Evolutionary conservation across 2,113 vertebrate genomes (phyloP).

Genomic region (Oncorhynchus tshawytscha): DNA sequence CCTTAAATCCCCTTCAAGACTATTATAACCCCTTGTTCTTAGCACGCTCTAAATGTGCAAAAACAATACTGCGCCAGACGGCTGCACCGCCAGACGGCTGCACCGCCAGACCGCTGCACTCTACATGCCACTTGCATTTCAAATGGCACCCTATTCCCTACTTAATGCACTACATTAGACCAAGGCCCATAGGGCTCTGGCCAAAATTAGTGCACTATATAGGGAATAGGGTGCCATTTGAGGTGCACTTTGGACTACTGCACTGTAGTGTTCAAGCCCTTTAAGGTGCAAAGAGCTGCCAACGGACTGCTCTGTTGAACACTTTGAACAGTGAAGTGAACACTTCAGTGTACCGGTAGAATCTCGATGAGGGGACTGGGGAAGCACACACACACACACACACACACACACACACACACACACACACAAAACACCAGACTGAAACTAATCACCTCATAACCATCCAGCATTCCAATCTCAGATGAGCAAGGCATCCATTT

Average conservation of each 20-base stretch:
- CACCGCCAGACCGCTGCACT: not conserved
- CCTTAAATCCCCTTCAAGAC: constrained; percentile 57
- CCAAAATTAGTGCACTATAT: too few species aligned
- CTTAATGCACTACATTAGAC: too few species aligned
- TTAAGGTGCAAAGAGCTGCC: not conserved
- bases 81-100: not conserved
- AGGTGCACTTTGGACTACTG: too few species aligned
- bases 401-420: too few species aligned
- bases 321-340: not conserved
- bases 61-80: constrained; percentile 25
- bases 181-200: too few species aligned
- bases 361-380: not conserved
- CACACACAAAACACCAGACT: not conserved
- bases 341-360: not conserved
- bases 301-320: not conserved
- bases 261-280: not conserved
- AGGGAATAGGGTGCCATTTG: too few species aligned
- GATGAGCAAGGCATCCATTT: not conserved
- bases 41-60: constrained; percentile 23
- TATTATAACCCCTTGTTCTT: constrained; percentile 57
- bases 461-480: not conserved
- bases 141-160: too few species aligned
- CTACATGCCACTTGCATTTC: not conserved
- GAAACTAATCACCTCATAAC: not conserved
- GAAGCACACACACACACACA: too few species aligned